Percentiles rank a stretch among this genome's conserved stretches.
Conservation (phyloP, 2,113 vertebrate genomes). For the Enhydra lutris region DNA sequence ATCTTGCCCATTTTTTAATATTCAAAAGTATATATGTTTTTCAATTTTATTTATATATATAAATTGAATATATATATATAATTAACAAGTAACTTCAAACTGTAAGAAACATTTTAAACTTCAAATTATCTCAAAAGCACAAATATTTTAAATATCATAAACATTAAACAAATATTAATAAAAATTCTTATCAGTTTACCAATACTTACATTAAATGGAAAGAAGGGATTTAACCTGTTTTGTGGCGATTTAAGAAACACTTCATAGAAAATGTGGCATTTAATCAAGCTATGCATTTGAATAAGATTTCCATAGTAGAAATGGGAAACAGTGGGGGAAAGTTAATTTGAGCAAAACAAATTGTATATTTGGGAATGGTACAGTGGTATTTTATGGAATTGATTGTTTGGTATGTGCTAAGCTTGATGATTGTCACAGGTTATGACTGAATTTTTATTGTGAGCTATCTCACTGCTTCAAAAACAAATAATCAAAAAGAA, state of each 20-base stretch:
- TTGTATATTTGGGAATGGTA: background rate
- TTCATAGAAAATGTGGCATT: background rate
- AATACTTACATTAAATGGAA: background rate
- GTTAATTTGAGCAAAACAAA: background rate
- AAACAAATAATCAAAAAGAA: background rate
- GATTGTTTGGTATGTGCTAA: background rate
- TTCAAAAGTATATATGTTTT: background rate
- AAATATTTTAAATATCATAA: background rate
- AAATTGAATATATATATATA: background rate
- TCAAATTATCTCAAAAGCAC: background rate
- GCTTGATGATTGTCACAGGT: background rate
- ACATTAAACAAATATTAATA: background rate
- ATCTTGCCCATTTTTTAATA: background rate
- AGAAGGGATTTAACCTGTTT: background rate
- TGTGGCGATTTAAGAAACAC: background rate
- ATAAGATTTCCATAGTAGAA: background rate
- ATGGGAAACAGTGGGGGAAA: background rate
- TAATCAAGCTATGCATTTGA: background rate
- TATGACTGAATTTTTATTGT: background rate
- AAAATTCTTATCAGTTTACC: background rate
- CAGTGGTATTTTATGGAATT: background rate
- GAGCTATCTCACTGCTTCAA: background rate
- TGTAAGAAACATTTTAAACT: background rate
- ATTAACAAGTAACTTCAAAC: background rate
- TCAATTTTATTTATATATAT: background rate